These are phyloP conservation scores for Eupristina koningsbergeri DNA, from an alignment of 1,140 invertebrate species.

Conservation along the genomic window DNA sequence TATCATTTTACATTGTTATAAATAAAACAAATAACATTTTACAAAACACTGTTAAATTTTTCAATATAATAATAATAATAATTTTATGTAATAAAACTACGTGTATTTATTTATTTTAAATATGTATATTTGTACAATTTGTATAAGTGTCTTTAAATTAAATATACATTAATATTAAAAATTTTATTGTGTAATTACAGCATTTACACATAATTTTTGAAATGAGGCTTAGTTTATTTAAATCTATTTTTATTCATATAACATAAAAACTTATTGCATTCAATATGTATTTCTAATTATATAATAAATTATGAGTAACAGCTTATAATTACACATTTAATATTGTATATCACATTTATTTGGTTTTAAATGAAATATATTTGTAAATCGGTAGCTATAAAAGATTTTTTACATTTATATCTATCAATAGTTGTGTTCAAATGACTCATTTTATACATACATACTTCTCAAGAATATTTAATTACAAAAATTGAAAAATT, in stretches of 20 bases:
- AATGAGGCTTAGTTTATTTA: not conserved
- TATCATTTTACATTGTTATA: not conserved
- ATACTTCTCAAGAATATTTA: not conserved
- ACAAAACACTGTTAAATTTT: not conserved
- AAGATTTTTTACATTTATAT: not conserved
- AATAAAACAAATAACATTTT: not conserved
- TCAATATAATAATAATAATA: not conserved
- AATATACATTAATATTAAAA: not conserved
- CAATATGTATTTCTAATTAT: not conserved
- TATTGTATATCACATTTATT: slow-evolving; percentile 36
- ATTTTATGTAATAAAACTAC: too few species aligned
- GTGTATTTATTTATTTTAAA: not conserved
- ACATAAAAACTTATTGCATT: slow-evolving; percentile 6
- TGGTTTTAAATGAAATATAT: slow-evolving; percentile 12
- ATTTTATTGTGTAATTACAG: not conserved
- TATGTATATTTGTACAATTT: not conserved
- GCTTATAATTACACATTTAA: slow-evolving; percentile 7
- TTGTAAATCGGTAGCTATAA: not conserved
- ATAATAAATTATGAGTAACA: not conserved
- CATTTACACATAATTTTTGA: not conserved
- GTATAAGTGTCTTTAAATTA: not conserved
- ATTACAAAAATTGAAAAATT: not conserved
- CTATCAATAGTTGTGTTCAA: not conserved
- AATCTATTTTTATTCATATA: not conserved
- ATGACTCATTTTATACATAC: not conserved